Base-by-base conservation (phyloP, 1,140 invertebrate genomes). In the Dryas iulia region DNA sequence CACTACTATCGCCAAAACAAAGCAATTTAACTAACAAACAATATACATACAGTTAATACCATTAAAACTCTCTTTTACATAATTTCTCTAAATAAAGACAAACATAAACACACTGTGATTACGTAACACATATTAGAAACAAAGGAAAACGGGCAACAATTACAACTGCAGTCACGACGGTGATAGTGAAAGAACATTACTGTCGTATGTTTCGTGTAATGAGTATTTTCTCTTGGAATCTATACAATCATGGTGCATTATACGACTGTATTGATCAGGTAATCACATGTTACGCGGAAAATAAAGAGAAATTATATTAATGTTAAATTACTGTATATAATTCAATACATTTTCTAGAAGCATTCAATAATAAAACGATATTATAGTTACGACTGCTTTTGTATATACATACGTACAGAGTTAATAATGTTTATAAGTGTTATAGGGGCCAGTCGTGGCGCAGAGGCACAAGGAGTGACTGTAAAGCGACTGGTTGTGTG, bases 131-230 rank as follows among this genome's bases (percentile, higher is more conserved):
- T 18, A 47, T 18, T 47, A 47, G 35, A 47, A 18, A 47, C 39
- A 47, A 47, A 47, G 39, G 39, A 47, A 47, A 47, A 47, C 39
- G 39, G 14, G 39, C 39, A 47, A 47, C 39, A 47, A 47, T 47
- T 47, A 47, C 39, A 47, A 47, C 39, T 47, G 39, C 39, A 47
- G 39, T 47, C 39, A 47, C 39, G 39, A 47, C 39, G 18, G 39
- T 47, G 39, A 47, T 47, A 47, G 39, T 47, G 18, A 47, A 47
- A 47, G 39, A 47, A 47, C 39, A 47, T 47, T 47, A 47, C 39
- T 47, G 39, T 47, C 39, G 39, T 47, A 47, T 47, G 39, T 47
- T 47, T 47, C 39, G 39, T 47, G 39, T 47, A 47, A 47, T 47
- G 39, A 47, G 39, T 18, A 47, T 47, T 47, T 47, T 47, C 39